Conservation (phyloP, 1,140 invertebrate genomes). For the Maconellicoccus hirsutus region DNA sequence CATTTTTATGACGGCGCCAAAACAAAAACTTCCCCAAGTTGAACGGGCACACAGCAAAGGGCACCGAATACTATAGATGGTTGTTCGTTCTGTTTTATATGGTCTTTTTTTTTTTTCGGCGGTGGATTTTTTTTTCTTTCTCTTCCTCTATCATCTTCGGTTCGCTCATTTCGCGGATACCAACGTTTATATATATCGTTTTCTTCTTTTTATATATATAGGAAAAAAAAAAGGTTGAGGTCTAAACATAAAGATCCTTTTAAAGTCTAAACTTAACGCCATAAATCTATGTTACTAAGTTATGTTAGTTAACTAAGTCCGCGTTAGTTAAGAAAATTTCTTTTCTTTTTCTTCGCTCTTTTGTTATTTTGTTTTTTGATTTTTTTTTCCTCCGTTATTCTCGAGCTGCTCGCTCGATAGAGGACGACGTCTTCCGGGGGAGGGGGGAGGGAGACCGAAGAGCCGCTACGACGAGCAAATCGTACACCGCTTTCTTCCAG, state of each 20-base stretch:
- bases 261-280: conserved; percentile 15
- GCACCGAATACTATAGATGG: not conserved
- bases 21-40: not conserved
- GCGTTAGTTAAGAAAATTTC: conserved; percentile 15
- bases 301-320: conserved; percentile 17
- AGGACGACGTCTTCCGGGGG: not conserved
- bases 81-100: conserved; percentile 6
- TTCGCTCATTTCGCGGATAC: not conserved
- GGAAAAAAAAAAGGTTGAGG: not conserved
- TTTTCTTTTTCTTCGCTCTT: not conserved
- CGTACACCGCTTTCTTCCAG: not conserved
- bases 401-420: not conserved
- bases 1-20: conserved; percentile 22
- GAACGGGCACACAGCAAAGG: not conserved
- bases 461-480: not conserved
- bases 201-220: not conserved
- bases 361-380: conserved; percentile 11
- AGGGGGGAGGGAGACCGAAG: not conserved
- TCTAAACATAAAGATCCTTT: conserved; percentile 18
- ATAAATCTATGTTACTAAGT: conserved; percentile 17
- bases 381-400: not conserved
- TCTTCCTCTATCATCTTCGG: not conserved
- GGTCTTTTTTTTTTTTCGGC: not conserved
- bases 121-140: not conserved
- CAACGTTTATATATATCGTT: conserved; percentile 3